Conservation (phyloP, 2,797 vertebrate genomes). For the Xyrichtys novacula region DNA sequence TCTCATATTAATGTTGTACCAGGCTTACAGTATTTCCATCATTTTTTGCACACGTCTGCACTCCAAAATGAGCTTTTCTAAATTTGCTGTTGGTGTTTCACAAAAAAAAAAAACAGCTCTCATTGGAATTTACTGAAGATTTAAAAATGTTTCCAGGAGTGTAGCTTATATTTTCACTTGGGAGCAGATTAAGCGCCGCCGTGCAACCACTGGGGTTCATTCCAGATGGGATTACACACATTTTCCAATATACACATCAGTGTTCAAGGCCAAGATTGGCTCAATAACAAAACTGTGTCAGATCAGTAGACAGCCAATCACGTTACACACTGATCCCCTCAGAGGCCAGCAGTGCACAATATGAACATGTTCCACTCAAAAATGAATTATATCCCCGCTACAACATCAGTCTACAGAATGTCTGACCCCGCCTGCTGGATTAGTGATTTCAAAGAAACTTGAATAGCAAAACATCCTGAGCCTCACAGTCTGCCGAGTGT, state of each 20-base stretch:
- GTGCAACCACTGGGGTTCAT: slow-evolving; percentile 20
- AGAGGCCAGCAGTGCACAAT: slow-evolving; percentile 8
- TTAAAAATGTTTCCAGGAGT: slow-evolving; percentile 7
- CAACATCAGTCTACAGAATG: neutral
- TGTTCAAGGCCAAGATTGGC: slow-evolving; percentile 35
- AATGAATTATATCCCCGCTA: neutral
- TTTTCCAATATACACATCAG: slow-evolving; percentile 18
- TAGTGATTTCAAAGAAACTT: neutral
- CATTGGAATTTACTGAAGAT: slow-evolving; percentile 3
- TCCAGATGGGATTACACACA: slow-evolving; percentile 50
- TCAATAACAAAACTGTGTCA: slow-evolving; percentile 20
- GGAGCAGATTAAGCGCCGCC: slow-evolving; percentile 13
- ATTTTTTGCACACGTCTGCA: slow-evolving; percentile 1
- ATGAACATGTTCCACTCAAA: neutral
- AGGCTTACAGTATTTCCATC: neutral
- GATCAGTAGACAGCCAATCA: slow-evolving; percentile 18
- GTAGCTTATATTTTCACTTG: slow-evolving; percentile 22
- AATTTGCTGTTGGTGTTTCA: slow-evolving; percentile 25
- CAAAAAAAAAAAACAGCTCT: slow-evolving; percentile 5
- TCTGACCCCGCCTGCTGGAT: slow-evolving; percentile 8
- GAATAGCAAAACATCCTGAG: neutral
- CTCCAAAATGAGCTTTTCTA: neutral
- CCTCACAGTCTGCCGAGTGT: neutral
- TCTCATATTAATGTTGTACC: too few species aligned
- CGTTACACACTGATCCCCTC: slow-evolving; percentile 2